Percentiles rank a stretch among this genome's conserved stretches.
Evolutionary conservation across 2,888 invertebrate species (phyloP).

Genomic region (Laothoe populi): DNA sequence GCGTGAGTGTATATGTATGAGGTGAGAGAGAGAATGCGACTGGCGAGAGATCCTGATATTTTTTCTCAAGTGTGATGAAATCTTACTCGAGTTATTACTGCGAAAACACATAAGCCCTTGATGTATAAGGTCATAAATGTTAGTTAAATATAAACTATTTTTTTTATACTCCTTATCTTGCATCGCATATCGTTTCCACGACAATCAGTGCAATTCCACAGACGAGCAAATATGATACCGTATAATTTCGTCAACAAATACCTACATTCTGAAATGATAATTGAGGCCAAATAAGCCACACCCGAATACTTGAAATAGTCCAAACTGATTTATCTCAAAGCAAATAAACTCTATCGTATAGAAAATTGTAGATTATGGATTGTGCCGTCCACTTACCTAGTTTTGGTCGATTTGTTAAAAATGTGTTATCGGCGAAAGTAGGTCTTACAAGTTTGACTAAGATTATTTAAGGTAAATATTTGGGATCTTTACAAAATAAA

Average conservation of each 20-base stretch:
- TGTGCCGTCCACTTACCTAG: slow-evolving; percentile 24
- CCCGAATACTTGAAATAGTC: slow-evolving; percentile 48
- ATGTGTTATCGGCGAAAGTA: slow-evolving; percentile 20
- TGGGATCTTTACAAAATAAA: slow-evolving; percentile 30
- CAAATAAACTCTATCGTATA: slow-evolving; percentile 38
- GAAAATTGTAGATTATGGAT: slow-evolving; percentile 27
- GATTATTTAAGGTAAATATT: slow-evolving; percentile 30
- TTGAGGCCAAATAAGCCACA: slow-evolving; percentile 61
- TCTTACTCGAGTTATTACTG: too few relatives aligned
- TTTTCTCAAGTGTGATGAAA: too few relatives aligned
- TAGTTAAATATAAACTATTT: background rate
- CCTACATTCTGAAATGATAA: slow-evolving; percentile 50
- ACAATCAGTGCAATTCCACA: slow-evolving; percentile 3
- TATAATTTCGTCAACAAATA: slow-evolving; percentile 20
- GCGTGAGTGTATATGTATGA: too few relatives aligned
- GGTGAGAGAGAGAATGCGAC: too few relatives aligned
- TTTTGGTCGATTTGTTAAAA: slow-evolving; percentile 32
- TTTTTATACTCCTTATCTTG: background rate
- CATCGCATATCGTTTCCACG: background rate
- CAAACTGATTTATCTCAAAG: slow-evolving; percentile 33
- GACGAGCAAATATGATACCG: background rate
- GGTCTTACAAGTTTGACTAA: slow-evolving; percentile 19
- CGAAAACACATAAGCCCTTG: too few relatives aligned
- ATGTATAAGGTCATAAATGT: background rate
- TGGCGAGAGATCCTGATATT: too few relatives aligned